These are phyloP conservation scores for Nyctalus aviator DNA, from an alignment of 2,797 vertebrate species.

Conservation along the genomic window DNA sequence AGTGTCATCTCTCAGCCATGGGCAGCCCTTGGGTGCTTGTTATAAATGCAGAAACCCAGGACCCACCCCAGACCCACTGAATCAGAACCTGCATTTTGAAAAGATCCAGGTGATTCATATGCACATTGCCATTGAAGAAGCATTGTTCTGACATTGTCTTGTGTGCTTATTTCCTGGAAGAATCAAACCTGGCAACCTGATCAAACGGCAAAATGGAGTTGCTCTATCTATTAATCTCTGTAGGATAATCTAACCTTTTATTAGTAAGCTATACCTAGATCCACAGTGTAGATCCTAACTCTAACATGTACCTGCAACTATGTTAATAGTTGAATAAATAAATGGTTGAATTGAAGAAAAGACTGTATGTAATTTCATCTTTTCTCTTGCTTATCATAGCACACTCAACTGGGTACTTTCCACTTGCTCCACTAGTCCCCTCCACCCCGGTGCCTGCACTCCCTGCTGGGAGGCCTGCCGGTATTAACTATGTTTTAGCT, in stretches of 20 bases:
- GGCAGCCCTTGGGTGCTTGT: not conserved
- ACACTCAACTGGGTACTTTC: not conserved
- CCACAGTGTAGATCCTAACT: not conserved
- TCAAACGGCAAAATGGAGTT: not conserved
- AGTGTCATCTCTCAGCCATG: not conserved
- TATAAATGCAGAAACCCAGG: not conserved
- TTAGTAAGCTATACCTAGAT: not conserved
- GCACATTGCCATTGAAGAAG: not conserved
- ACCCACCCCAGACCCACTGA: not conserved
- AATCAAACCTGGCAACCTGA: not conserved
- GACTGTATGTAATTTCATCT: not conserved
- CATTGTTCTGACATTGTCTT: not conserved
- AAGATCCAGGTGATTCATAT: not conserved
- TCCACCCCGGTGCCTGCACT: not conserved
- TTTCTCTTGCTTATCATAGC: not conserved
- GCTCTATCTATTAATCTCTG: not conserved
- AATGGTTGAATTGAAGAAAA: not conserved
- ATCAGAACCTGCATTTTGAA: not conserved
- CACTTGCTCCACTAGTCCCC: not conserved
- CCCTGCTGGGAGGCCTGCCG: not conserved
- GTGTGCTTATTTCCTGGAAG: constrained; percentile 29
- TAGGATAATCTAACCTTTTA: not conserved
- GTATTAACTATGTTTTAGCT: not conserved
- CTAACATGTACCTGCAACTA: not conserved
- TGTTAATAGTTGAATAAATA: not conserved